Percentiles rank a stretch among this genome's conserved stretches.
phyloP scores from a whole-genome alignment of 2,888 invertebrate genomes.

The Fabriciana adippe region DNA sequence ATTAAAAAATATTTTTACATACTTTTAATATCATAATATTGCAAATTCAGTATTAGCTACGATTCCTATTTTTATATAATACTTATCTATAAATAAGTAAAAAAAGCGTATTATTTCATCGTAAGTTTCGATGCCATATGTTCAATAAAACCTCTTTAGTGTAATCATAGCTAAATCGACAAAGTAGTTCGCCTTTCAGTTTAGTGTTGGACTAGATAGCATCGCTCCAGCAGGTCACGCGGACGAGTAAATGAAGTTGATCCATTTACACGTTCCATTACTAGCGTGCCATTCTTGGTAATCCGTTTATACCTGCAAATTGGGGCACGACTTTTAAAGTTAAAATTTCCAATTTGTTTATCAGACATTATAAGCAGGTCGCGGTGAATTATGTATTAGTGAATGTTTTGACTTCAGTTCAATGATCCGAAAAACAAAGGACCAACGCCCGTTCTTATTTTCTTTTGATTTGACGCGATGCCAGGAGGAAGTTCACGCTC shows the following conservation, averaged over 20 bases:
- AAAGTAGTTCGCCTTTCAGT: constrained; percentile 28
- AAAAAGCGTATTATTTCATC: background rate
- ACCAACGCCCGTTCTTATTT: constrained; percentile 39
- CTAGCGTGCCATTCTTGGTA: constrained; percentile 29
- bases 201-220: constrained; percentile 27
- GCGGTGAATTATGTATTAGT: constrained; percentile 38
- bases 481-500: constrained; percentile 42
- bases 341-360: constrained; percentile 15
- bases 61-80: no score
- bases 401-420: constrained; percentile 47
- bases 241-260: constrained; percentile 39
- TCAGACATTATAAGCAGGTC: constrained; percentile 30
- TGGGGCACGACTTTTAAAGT: constrained; percentile 14
- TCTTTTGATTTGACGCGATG: constrained; percentile 43
- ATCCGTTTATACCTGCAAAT: constrained; percentile 23
- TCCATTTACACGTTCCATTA: constrained; percentile 42
- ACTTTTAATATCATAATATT: no score
- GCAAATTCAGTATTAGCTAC: no score
- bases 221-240: constrained; percentile 29
- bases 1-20: no score
- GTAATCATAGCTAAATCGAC: constrained; percentile 10
- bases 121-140: background rate
- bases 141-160: constrained; percentile 1
- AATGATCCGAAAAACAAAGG: constrained; percentile 48
- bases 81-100: no score